Base-by-base conservation (phyloP, 2,797 vertebrate species). In the Podarcis lilfordi region DNA sequence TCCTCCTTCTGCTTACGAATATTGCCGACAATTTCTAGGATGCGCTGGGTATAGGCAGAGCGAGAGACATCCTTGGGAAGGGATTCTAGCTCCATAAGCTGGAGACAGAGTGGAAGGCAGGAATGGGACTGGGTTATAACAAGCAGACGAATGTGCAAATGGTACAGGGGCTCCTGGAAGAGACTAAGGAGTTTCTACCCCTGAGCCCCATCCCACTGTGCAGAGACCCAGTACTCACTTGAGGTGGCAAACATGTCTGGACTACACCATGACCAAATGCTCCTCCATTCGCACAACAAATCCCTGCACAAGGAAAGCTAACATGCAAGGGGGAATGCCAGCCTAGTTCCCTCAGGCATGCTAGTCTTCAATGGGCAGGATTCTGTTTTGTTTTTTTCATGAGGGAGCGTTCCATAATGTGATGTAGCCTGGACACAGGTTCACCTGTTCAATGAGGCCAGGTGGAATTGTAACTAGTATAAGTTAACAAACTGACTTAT, bases 1-100 rank as follows among this genome's bases (percentile, higher is more conserved):
- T 99, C 98, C 92, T 98, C 98, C 90, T 98, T 99, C 96, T 99
- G 98, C 89, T 98, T 99, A 92, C 97, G 97, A 94, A 99, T 99
- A 95, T 98, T 99, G 94, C 97, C 97, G 64, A 99, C 98, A 3
- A 98, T 98, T 96, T 99, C 98, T 29, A 99, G 95, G 89, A 99
- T 99, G 88, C 98, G 97, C 92, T 98, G 97, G 5, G 98, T 99
- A 90, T 98, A 99, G 0, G 98, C 98, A 0, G 98, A 97, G 13
- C 98, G 98, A 5, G 98, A 98, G 15, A 96, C 97, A 0, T 98
- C 98, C 91, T 96, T 97, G n/a, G 98, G 97, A 43, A 98, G 96
- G 59, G 96, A 98, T 90, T 98, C 98, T 74, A 98, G 96, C 93
- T 99, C 98, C 0, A 97, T 96, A 8, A 98, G 95, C 98, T 99